A percentile compares a stretch with the other conserved stretches of the same genome.
Evolutionary conservation across 2,113 vertebrate species (phyloP).

Genomic region (Etia nguti): DNA sequence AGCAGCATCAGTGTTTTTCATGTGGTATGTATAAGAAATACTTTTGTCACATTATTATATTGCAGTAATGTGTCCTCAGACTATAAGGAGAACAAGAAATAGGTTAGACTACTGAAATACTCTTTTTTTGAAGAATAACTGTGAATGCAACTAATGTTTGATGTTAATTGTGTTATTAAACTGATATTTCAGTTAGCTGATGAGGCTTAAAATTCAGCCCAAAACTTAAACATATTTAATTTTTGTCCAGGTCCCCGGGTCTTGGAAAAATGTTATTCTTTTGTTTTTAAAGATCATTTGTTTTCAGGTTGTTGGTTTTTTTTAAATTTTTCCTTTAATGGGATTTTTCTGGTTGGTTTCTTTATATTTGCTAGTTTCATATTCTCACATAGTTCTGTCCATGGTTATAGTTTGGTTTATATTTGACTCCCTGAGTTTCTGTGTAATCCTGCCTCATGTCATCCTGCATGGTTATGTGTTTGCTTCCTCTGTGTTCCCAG

Average conservation of each 20-base stretch:
- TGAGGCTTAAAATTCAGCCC: neutral
- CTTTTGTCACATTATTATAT: neutral
- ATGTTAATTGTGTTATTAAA: neutral
- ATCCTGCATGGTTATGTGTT: neutral
- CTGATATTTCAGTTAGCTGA: neutral
- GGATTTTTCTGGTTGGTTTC: neutral
- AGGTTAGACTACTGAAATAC: neutral
- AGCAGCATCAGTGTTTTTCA: slow-evolving; percentile 22
- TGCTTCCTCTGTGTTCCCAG: neutral
- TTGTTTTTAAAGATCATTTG: neutral
- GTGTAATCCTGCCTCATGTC: neutral
- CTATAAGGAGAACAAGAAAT: neutral
- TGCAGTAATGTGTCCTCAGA: neutral
- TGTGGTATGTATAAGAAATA: slow-evolving; percentile 60
- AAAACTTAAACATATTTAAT: neutral
- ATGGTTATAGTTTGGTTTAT: neutral
- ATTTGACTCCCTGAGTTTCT: neutral
- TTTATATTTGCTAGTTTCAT: neutral
- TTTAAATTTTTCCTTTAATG: neutral
- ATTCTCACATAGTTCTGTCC: neutral
- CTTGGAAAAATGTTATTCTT: neutral
- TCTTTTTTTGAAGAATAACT: neutral
- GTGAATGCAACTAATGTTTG: neutral
- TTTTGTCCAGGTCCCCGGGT: neutral
- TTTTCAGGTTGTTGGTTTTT: neutral